Percentiles rank a stretch among this genome's conserved stretches.
These are phyloP conservation scores for Uria aalge DNA, from an alignment of 2,113 vertebrate species.

Conservation along the genomic window DNA sequence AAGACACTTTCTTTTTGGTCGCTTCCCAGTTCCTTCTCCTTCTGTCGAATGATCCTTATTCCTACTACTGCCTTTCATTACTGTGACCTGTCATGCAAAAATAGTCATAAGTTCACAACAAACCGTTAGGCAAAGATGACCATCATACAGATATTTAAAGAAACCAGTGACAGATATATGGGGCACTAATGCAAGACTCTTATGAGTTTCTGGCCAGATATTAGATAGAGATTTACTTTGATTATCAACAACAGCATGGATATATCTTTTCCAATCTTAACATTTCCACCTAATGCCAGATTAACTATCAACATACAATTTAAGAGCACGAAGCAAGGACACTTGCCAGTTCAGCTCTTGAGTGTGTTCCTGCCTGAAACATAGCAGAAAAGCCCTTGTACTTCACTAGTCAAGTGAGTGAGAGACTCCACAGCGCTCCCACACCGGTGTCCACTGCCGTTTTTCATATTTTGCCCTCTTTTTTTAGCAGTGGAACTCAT, in stretches of 20 bases:
- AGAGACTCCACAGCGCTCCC: not conserved
- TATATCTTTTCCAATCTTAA: not conserved
- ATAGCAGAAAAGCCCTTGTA: not conserved
- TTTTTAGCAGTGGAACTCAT: not conserved
- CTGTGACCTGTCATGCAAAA: slow-evolving; percentile 76
- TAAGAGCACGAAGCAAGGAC: not conserved
- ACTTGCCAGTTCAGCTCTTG: not conserved
- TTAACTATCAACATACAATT: not conserved
- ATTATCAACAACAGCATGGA: not conserved
- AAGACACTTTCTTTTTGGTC: slow-evolving; percentile 96
- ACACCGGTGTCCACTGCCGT: not conserved
- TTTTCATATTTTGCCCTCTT: not conserved
- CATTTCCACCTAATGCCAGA: not conserved
- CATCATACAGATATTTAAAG: not conserved
- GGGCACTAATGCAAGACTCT: not conserved
- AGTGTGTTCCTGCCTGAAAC: not conserved
- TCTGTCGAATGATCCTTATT: slow-evolving; percentile 89
- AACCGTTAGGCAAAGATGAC: not conserved
- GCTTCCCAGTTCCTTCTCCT: slow-evolving; percentile 88
- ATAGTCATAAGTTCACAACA: not conserved
- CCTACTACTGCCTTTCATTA: slow-evolving; percentile 96
- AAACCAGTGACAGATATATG: not conserved
- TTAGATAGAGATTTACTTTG: not conserved
- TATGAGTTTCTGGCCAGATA: not conserved
- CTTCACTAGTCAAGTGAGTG: not conserved